phyloP scores from a whole-genome alignment of 2,888 invertebrate genomes.

The Meteorus colon region DNA sequence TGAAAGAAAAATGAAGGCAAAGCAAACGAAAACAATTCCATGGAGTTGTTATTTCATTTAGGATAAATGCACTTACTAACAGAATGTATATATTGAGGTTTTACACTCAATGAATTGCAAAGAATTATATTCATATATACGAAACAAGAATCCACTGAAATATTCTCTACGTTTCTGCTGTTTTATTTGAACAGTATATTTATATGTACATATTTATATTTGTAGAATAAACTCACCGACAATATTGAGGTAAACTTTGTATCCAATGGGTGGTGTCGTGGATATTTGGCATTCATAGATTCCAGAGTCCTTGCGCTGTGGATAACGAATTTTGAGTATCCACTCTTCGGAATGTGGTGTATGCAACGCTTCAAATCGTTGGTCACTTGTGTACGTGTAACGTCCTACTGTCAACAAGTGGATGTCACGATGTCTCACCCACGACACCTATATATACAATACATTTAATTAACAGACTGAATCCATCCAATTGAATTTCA shows the following conservation, averaged over 20 bases:
- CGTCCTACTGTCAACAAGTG: slow-evolving; percentile 82
- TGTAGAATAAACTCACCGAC: slow-evolving; percentile 80
- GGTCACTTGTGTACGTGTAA: slow-evolving; percentile 85
- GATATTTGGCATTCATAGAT: slow-evolving; percentile 92
- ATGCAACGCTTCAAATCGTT: slow-evolving; percentile 88
- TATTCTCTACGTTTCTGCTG: too few relatives aligned
- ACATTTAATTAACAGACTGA: slow-evolving; percentile 3
- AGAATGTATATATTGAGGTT: too few relatives aligned
- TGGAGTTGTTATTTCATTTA: too few relatives aligned
- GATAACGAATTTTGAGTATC: slow-evolving; percentile 84
- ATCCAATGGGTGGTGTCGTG: slow-evolving; percentile 89
- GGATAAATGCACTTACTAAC: too few relatives aligned
- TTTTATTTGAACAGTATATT: too few relatives aligned
- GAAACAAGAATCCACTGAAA: too few relatives aligned
- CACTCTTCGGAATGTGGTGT: slow-evolving; percentile 89
- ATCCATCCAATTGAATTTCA: neutral
- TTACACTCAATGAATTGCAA: too few relatives aligned
- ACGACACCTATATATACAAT: slow-evolving; percentile 77
- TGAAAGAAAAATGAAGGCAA: neutral
- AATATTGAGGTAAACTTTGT: slow-evolving; percentile 85
- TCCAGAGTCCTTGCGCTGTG: slow-evolving; percentile 82
- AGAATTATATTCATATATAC: too few relatives aligned
- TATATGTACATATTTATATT: slow-evolving; percentile 5
- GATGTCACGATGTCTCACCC: slow-evolving; percentile 83
- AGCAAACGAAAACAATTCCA: neutral